Percentiles rank a stretch among this genome's conserved stretches.
Evolutionary conservation across 2,888 invertebrate genomes (phyloP).

Genomic region (Oeneis ivallda): DNA sequence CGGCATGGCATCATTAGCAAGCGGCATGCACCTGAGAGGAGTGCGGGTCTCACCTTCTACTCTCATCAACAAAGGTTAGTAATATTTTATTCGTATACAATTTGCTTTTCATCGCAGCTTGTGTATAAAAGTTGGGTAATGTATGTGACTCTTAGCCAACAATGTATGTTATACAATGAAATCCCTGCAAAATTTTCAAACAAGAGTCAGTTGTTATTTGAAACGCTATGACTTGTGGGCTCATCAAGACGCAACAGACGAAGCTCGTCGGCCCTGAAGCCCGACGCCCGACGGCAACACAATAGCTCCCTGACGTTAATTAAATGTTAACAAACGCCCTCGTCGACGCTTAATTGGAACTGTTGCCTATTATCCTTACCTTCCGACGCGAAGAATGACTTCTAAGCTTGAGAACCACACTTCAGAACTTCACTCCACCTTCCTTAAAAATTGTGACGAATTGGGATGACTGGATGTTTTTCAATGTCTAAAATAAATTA

Average conservation of each 20-base stretch:
- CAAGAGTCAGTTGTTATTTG: conserved; percentile 59
- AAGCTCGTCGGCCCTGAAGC: conserved; percentile 53
- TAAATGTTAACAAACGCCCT: conserved; percentile 82
- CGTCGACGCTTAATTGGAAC: conserved; percentile 80
- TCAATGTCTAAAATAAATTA: conserved; percentile 37
- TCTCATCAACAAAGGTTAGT: conserved; percentile 42
- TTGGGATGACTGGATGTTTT: conserved; percentile 46
- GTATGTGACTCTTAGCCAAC: conserved; percentile 30
- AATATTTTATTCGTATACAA: conserved; percentile 32
- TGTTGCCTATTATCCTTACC: conserved; percentile 81
- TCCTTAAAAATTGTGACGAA: conserved; percentile 57
- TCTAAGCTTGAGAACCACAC: conserved; percentile 66
- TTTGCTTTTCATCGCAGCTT: conserved; percentile 38
- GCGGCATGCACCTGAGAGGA: conserved; percentile 53
- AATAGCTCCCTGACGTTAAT: conserved; percentile 79
- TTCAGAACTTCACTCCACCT: conserved; percentile 64
- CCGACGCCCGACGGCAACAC: conserved; percentile 67
- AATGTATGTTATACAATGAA: conserved; percentile 43
- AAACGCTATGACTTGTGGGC: conserved; percentile 64
- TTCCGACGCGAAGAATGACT: conserved; percentile 72
- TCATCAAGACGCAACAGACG: conserved; percentile 60
- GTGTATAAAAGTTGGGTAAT: not conserved
- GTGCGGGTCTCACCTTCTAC: conserved; percentile 45
- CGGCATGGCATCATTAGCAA: conserved; percentile 60
- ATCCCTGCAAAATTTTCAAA: conserved; percentile 38